Base-by-base conservation (phyloP, 2,888 invertebrate species). In the Drosophila lacicola region DNA sequence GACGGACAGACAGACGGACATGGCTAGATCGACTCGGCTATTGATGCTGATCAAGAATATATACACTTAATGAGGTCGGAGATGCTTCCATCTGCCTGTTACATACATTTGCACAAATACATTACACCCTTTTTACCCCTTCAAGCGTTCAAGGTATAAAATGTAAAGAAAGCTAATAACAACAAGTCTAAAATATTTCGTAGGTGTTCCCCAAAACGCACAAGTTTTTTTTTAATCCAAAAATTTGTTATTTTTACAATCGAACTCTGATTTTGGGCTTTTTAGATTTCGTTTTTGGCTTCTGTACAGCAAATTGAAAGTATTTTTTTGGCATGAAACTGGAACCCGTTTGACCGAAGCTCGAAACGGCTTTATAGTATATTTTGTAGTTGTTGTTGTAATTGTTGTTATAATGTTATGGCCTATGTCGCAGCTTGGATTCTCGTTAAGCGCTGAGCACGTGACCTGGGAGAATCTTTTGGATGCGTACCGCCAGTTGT, bases 301-400 rank as follows among this genome's bases (percentile, higher is more conserved):
- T 47, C 41, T 66, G 68, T 25, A 21, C 37, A 37, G 42, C 42
- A 55, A 66, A 56, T 49, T 66, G 56, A 55, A 66, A 55, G 66
- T 67, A 54, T 67, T 37, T 50, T 49, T 46, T 56, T 56, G 34
- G 21, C 41, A 21, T 11, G 34, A 57, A 57, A 25, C 34, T 50
- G 58, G 50, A 69, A 69, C 69, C 45, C 70, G 70, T 69, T 68
- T 58, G 25, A 41, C 19, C 29, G 14, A n/a, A 57, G 29, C 50
- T 65, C 14, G 13, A 63, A 53, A 36, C 51, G 33, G 11, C 33
- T 47, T 47, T 11, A 29, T 37, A 10, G 46, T 37, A 4, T 36
- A 6, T 34, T 21, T 36, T 41, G 14, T 4, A 10, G 29, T 25
- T 46, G 14, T n/a, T 4, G 46, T 42, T 45, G 11, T 41, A 36